Evolutionary conservation across 1,140 invertebrate species (phyloP).

Genomic region (Atta texana): DNA sequence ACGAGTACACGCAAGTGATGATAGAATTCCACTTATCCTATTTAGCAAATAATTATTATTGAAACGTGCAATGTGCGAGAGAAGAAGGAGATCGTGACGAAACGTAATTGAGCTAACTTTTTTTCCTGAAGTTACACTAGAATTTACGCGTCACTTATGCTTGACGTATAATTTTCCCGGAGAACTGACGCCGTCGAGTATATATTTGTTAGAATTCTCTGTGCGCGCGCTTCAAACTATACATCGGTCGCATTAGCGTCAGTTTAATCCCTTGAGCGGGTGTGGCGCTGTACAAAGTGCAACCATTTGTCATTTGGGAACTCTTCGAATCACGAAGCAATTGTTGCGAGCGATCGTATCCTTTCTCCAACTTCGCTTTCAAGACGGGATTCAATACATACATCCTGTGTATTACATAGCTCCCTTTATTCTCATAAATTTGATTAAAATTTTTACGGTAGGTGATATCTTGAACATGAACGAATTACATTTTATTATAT

Average conservation of each 20-base stretch:
- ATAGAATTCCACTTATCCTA: constrained; percentile 36
- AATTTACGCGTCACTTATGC: constrained; percentile 53
- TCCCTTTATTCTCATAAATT: neutral
- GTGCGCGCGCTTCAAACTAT: constrained; percentile 27
- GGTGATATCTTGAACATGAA: neutral
- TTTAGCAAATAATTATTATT: constrained; percentile 40
- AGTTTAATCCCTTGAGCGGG: constrained; percentile 44
- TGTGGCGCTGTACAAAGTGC: constrained; percentile 18
- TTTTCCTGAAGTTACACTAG: constrained; percentile 32
- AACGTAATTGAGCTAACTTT: constrained; percentile 37
- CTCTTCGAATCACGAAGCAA: constrained; percentile 7
- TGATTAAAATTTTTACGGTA: constrained; percentile 19
- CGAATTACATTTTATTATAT: neutral
- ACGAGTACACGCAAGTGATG: neutral
- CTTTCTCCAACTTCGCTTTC: constrained; percentile 14
- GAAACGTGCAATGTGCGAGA: constrained; percentile 34
- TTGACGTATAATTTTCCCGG: constrained; percentile 52
- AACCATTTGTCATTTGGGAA: constrained; percentile 27
- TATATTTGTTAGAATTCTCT: constrained; percentile 10
- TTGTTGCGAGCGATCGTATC: constrained; percentile 29
- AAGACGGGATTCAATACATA: neutral
- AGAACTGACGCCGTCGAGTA: neutral
- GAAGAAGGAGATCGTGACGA: constrained; percentile 40
- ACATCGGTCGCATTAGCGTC: constrained; percentile 43
- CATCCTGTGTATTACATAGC: too few relatives aligned